Conservation (phyloP, 2,797 vertebrate species). For the Phrynocephalus guinanensis region DNA sequence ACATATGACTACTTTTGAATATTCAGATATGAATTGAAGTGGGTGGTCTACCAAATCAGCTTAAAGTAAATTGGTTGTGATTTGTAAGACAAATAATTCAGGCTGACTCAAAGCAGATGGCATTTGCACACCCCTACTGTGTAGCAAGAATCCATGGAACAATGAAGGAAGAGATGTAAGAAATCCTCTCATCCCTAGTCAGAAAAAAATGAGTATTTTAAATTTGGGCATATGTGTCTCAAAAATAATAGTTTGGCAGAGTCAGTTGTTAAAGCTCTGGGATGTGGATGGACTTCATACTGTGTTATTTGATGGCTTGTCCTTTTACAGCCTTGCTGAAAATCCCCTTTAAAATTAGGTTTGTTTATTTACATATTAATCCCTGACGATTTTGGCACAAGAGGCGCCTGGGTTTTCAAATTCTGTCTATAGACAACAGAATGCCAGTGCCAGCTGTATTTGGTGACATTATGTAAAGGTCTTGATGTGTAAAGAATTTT, state of each 20-base stretch:
- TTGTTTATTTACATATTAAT: constrained; percentile 31
- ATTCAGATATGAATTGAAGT: no score
- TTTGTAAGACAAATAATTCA: no score
- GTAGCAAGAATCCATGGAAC: background rate
- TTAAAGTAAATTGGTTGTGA: no score
- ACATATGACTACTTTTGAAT: no score
- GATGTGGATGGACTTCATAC: background rate
- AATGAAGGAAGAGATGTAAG: background rate
- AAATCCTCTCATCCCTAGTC: background rate
- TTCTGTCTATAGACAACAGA: background rate
- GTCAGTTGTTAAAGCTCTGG: background rate
- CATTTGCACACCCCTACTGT: no score
- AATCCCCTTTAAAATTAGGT: constrained; percentile 19
- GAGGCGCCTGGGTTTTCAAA: constrained; percentile 26
- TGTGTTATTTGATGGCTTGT: constrained; percentile 12
- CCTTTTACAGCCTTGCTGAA: constrained; percentile 15
- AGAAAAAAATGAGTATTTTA: background rate
- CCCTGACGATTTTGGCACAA: constrained; percentile 11
- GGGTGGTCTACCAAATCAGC: no score
- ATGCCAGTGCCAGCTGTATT: background rate
- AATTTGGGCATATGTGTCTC: constrained; percentile 7
- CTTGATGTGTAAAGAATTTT: constrained; percentile 41
- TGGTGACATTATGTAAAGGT: constrained; percentile 26
- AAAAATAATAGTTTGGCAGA: background rate
- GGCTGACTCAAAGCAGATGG: no score